Evolutionary conservation across 2,888 invertebrate species (phyloP), one percentile per base, ranked within the genome.

Genomic region (Meliscaeva auricollis): DNA sequence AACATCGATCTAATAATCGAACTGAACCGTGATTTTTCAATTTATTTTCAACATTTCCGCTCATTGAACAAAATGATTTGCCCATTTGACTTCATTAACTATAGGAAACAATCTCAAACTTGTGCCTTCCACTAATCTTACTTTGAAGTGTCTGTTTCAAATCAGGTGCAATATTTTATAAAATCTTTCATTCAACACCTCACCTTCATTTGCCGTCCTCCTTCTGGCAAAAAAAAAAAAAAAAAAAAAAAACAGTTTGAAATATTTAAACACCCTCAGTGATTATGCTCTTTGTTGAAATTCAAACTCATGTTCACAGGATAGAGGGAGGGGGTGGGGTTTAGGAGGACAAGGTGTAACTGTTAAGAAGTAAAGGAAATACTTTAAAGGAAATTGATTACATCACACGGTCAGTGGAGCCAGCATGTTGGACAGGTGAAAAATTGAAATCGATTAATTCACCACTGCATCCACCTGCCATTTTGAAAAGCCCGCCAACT

Each of bases 381-480:
- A 66, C 48, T 35, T 66, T 50, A 17, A 58, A 35, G 44, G 56
- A 85, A 85, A 81, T 81, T 85, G 81, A 81, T 76, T 73, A 73
- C 85, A 81, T 81, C 81, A 85, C 72, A 77, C 81, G 85, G 76
- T 73, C 85, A 80, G 73, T 38, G 22, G 46, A 66, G 72, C 69
- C 35, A 69, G 60, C 41, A 85, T 73, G 73, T 81, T 41, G 62
- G 85, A 80, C 85, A 85, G 81, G 68, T 73, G 81, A 85, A 58
- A 85, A 77, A 85, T 85, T 73, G 64, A 46, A 81, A 68, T 73
- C 85, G 76, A 85, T 85, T 85, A 85, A 85, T 81, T 73, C 69
- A 58, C 44, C 69, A 56, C 81, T 73, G 73, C 64, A 77, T 69
- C 58, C 81, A 81, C 76, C 73, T 81, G 85, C 56, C 62, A 58